Base-by-base conservation (phyloP, 2,797 vertebrate genomes). In the Eutrigla gurnardus region DNA sequence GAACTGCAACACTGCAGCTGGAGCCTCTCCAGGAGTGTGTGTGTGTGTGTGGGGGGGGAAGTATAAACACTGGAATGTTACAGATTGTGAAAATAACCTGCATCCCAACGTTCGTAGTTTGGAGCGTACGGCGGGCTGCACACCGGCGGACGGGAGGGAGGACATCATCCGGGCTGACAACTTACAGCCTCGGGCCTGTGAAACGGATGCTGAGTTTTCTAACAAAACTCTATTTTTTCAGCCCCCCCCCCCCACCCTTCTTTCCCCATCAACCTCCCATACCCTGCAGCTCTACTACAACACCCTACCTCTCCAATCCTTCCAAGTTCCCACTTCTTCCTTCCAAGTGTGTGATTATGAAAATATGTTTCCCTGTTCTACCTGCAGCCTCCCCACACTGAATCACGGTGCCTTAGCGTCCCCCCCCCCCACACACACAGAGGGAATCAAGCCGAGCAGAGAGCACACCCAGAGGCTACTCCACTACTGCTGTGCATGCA, bases 361-460 rank as follows among this genome's bases (percentile, higher is more conserved):
- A 88, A 89, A 89, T 85, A 72, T 78, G 76, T 87, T 86, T 81
- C 18, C 15, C 75, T 88, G 80, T 75, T 58, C 43, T 74, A 91
- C 90, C 89, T 91, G 88, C 83, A 84, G 83, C 78, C 66, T 78
- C 70, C 78, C 35, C 42, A 37, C 73, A 49, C 80, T 81, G 55
- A 85, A 62, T 87, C 78, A 46, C 54, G 32, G 78, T 45, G 81
- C 80, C 80, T 68, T 32, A 64, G 80, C 79, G 67, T 35, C 77
- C 77, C 77, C 83, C 86, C 82, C 54, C 40, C 73, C 66, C 75
- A 73, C 64, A 73, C 84, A 49, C 64, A 73, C 84, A 49, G 80
- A 84, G 82, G 80, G 86, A 86, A 86, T 84, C 85, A 84, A 86
- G 73, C 85, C 60, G 79, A 85, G 85, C 77, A 62, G 65, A 80